These are phyloP conservation scores for Trisateles emortualis DNA, from an alignment of 2,888 invertebrate genomes.

Conservation along the genomic window DNA sequence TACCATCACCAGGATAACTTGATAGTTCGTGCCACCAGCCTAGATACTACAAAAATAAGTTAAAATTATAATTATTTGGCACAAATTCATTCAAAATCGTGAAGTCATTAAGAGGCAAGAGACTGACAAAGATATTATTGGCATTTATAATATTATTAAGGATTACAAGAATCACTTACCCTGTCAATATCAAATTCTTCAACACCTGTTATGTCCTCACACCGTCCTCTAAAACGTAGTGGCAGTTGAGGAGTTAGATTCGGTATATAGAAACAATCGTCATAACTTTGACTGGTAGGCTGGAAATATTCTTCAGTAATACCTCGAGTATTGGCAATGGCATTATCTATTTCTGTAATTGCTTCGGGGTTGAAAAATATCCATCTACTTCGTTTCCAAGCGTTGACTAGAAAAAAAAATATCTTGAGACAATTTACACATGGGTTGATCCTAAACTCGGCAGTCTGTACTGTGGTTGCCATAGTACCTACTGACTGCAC, in stretches of 20 bases:
- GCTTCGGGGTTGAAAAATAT: constrained; percentile 51
- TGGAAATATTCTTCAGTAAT: constrained; percentile 63
- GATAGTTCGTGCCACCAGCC: constrained; percentile 80
- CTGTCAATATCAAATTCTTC: constrained; percentile 58
- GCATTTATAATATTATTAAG: too few relatives aligned
- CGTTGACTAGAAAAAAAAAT: constrained; percentile 61
- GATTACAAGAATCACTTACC: constrained; percentile 55
- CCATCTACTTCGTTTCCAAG: constrained; percentile 74
- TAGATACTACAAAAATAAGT: constrained; percentile 57
- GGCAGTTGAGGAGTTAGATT: constrained; percentile 49
- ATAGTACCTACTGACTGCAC: too few relatives aligned
- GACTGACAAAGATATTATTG: too few relatives aligned
- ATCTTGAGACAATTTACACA: too few relatives aligned
- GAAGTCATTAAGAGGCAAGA: too few relatives aligned
- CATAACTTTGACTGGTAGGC: constrained; percentile 65
- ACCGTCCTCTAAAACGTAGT: constrained; percentile 70
- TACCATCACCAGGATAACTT: constrained; percentile 63
- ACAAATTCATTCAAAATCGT: too few relatives aligned
- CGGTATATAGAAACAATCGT: constrained; percentile 75
- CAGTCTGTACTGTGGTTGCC: too few relatives aligned
- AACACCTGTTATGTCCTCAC: constrained; percentile 58
- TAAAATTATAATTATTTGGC: too few relatives aligned
- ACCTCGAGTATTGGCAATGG: constrained; percentile 64
- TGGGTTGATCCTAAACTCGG: too few relatives aligned
- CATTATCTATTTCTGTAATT: constrained; percentile 48